These are phyloP conservation scores for Fringilla coelebs DNA, from an alignment of 2,797 vertebrate species.

Conservation along the genomic window DNA sequence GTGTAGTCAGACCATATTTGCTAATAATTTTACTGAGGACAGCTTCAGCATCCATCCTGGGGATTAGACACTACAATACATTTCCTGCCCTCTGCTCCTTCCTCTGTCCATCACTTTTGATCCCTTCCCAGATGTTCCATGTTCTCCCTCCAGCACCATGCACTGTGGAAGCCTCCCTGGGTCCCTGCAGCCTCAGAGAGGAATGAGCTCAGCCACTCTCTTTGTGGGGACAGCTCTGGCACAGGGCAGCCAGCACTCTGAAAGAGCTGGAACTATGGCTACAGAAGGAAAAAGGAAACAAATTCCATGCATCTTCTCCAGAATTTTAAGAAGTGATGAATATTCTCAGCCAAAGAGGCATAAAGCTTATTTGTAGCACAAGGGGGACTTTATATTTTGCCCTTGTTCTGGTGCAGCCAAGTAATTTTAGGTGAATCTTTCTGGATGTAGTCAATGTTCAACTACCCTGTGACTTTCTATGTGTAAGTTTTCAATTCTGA, in stretches of 20 bases:
- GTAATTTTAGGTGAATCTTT: neutral
- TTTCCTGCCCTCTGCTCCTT: neutral
- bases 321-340: neutral
- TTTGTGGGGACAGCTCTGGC: neutral
- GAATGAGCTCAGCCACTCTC: neutral
- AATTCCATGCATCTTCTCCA: neutral
- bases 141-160: neutral
- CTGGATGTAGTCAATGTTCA: neutral
- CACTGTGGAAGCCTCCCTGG: neutral
- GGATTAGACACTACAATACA: neutral
- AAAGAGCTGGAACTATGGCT: neutral
- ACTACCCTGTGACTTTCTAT: neutral
- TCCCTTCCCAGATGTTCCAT: neutral
- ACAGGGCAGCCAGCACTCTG: neutral
- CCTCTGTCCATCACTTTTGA: neutral
- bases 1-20: neutral
- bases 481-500: neutral
- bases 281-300: neutral
- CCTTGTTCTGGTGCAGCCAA: neutral
- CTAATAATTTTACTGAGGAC: neutral
- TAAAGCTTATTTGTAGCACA: neutral
- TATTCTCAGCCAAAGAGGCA: neutral
- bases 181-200: neutral
- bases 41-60: neutral
- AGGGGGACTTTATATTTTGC: neutral